Percentiles rank a stretch among this genome's conserved stretches.
These are phyloP conservation scores for Diachrysia chrysitis DNA, from an alignment of 2,888 invertebrate genomes.

Conservation along the genomic window DNA sequence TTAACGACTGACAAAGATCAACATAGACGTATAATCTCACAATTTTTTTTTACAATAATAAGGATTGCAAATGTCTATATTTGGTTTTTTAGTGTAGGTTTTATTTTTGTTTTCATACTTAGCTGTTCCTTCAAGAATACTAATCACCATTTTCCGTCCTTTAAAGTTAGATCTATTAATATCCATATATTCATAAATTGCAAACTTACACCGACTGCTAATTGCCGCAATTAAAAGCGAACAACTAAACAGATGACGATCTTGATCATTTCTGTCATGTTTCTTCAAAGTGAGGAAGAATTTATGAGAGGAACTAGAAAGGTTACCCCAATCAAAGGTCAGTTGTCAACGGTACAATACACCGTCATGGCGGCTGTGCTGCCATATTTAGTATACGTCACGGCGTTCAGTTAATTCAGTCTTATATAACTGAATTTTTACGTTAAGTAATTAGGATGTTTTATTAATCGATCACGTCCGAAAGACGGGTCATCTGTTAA, in stretches of 20 bases:
- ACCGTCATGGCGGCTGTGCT: not conserved
- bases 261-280: conserved; percentile 14
- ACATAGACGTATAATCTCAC: too few species aligned
- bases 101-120: not conserved
- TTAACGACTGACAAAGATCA: too few species aligned
- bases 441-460: too few species aligned
- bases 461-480: too few species aligned
- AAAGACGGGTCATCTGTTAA: too few species aligned
- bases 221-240: not conserved
- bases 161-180: not conserved
- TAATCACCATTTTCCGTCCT: not conserved
- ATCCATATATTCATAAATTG: not conserved
- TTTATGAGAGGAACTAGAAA: conserved; percentile 27
- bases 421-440: too few species aligned
- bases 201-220: not conserved
- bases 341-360: conserved; percentile 5
- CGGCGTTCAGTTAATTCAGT: not conserved
- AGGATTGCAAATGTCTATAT: too few species aligned
- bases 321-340: conserved; percentile 34
- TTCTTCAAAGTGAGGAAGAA: conserved; percentile 27
- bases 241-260: conserved; percentile 18
- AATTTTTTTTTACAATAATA: too few species aligned
- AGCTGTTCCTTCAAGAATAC: not conserved
- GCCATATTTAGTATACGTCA: conserved; percentile 18
- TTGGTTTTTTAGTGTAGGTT: too few species aligned